Evolutionary conservation across 2,113 vertebrate species (phyloP), one percentile per base, ranked within the genome.

Genomic region (Saiga tatarica): DNA sequence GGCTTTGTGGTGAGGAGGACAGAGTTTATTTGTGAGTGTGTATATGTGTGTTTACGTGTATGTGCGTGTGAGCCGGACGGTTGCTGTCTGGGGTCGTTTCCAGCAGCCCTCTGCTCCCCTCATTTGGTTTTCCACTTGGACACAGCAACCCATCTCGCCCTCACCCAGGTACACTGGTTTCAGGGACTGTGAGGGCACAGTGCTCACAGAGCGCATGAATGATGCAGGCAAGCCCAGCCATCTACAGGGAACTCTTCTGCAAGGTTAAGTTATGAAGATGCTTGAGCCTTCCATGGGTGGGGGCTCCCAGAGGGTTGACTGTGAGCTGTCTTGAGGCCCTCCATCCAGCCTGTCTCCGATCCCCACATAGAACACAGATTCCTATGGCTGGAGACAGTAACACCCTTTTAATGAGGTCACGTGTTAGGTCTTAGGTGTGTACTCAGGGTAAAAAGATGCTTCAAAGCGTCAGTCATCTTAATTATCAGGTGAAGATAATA

Each of bases 401-500:
- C 42, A 53, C 4, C 19, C 21, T 82, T 30, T 45, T 33, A 9
- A 62, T 13, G 74, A 53, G 42, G 86, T n/a, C 30, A n/a, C 5
- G 30, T 76, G 39, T 76, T 78, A 83, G 53, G 4, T 67, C 33
- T 50, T 76, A 76, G 17, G 6, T 36, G 3, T 84, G 21, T 11
- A 23, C 53, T 12, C 19, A 71, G 59, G 30, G 19, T 28, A 28
- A 55, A 82, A 57, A 62, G 17, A 64, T 74, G n/a, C 90, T 17
- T n/a, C 19, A 13, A 81, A 45, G 81, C 74, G 42, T 87, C 23
- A 2, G 14, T 97, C 57, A 93, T 91, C 28, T 93, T 81, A 59
- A 23, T 33, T 76, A 4, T n/a, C n/a, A 36, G 7, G 39, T 45
- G n/a, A 94, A 9, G 60, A 57, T 85, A 36, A 86, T 52, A 39